A percentile compares a stretch with the other conserved stretches of the same genome.
Conservation (phyloP, 2,888 invertebrate species). For the Microctonus hyperodae region DNA sequence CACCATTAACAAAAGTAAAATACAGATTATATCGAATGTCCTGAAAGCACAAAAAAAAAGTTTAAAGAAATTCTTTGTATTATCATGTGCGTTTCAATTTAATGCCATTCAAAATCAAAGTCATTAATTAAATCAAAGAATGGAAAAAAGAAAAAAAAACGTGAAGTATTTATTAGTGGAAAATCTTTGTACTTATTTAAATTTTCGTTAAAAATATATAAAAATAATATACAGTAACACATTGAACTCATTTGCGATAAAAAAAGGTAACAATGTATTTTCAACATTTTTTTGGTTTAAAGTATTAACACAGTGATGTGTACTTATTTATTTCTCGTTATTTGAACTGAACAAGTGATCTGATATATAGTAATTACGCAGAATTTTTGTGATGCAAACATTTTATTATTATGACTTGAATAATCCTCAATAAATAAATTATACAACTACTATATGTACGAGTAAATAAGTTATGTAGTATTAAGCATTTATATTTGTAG, state of each 20-base stretch:
- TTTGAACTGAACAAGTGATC: conserved; percentile 3
- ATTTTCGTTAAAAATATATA: no score
- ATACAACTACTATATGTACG: neutral
- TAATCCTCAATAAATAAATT: conserved; percentile 7
- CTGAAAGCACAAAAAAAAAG: neutral
- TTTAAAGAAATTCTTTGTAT: neutral
- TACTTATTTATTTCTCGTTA: conserved; percentile 16
- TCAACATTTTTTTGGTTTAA: neutral
- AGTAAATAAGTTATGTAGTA: neutral
- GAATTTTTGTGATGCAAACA: conserved; percentile 1
- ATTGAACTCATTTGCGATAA: neutral
- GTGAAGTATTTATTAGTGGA: neutral
- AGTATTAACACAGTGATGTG: conserved; percentile 6
- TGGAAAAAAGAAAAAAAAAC: neutral
- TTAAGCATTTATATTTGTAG: conserved; percentile 11
- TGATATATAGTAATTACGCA: neutral
- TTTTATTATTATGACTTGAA: conserved; percentile 11
- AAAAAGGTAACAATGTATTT: neutral
- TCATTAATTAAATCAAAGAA: neutral
- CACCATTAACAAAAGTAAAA: neutral
- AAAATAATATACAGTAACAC: neutral
- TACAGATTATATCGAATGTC: neutral
- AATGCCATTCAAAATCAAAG: neutral
- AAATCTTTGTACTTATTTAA: neutral
- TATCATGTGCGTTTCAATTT: neutral